phyloP scores from a whole-genome alignment of 1,140 invertebrate genomes.

The Lasaia peninsularis region DNA sequence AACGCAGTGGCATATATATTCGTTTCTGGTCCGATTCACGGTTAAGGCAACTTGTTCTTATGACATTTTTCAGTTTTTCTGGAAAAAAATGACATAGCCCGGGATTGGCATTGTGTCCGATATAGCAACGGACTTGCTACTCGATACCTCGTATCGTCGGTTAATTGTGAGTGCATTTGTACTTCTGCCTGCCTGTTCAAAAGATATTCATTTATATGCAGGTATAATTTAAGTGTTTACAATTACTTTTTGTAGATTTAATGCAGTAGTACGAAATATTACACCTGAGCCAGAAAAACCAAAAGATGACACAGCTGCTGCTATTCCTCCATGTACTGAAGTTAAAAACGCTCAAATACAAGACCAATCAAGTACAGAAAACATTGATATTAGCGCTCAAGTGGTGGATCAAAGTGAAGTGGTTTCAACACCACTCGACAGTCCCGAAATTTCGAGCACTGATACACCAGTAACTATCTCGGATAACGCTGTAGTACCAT shows the following conservation, averaged over 20 bases:
- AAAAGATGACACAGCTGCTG: conserved; percentile 26
- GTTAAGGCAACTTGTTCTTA: no score
- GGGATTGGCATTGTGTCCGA: no score
- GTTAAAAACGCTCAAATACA: conserved; percentile 25
- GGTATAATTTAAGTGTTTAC: no score
- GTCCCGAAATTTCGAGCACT: background rate
- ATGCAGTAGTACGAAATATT: conserved; percentile 58
- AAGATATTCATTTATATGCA: no score
- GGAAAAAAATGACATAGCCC: no score
- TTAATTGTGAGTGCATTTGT: no score
- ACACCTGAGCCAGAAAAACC: conserved; percentile 34
- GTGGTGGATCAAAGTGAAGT: conserved; percentile 14
- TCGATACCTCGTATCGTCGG: no score
- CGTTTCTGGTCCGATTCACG: no score
- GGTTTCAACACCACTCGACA: background rate
- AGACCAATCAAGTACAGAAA: conserved; percentile 25
- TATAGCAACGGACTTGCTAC: no score
- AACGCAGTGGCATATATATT: no score
- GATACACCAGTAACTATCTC: background rate
- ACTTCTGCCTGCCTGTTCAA: no score
- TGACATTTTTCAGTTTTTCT: no score
- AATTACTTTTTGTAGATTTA: conserved; percentile 41
- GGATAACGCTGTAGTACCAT: conserved; percentile 31
- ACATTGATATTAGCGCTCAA: conserved; percentile 18
- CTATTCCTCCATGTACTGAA: conserved; percentile 36